A percentile compares a stretch with the other conserved stretches of the same genome.
These are phyloP conservation scores for Syngnathus typhle DNA, from an alignment of 2,113 vertebrate genomes.

Conservation along the genomic window DNA sequence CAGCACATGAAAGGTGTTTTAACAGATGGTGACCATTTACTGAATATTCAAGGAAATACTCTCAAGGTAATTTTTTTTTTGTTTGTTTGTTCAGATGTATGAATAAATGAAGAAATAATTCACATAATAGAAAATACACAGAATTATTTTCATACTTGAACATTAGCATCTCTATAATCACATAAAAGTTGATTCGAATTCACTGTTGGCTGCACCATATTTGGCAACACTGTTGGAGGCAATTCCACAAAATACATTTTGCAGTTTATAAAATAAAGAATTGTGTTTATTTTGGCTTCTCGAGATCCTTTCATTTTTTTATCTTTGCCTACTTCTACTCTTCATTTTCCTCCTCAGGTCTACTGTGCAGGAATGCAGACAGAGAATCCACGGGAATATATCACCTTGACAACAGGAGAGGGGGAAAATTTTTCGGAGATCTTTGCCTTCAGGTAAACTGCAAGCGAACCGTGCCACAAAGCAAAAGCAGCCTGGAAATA, in stretches of 20 bases:
- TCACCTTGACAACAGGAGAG: conserved; percentile 81
- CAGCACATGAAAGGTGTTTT: conserved; percentile 63
- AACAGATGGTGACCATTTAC: conserved; percentile 80
- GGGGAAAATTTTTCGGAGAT: conserved; percentile 95
- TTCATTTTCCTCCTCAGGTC: conserved; percentile 68
- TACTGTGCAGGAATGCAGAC: conserved; percentile 92
- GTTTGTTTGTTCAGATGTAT: background rate
- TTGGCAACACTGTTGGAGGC: too few relatives aligned
- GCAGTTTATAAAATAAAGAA: background rate
- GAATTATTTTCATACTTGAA: background rate
- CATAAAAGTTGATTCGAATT: too few relatives aligned
- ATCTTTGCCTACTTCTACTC: conserved; percentile 9
- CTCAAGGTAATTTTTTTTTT: conserved; percentile 72
- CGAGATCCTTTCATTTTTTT: background rate
- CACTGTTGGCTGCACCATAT: too few relatives aligned
- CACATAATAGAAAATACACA: background rate
- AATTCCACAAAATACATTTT: background rate
- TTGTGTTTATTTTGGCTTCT: background rate
- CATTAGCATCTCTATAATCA: background rate
- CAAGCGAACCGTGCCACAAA: background rate
- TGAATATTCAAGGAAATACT: conserved; percentile 79
- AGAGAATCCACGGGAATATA: conserved; percentile 82
- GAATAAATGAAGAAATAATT: background rate
- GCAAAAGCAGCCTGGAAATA: conserved; percentile 14
- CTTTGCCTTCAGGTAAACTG: conserved; percentile 86